Evolutionary conservation across 2,113 vertebrate species (phyloP).

Genomic region (Pipra filicauda): DNA sequence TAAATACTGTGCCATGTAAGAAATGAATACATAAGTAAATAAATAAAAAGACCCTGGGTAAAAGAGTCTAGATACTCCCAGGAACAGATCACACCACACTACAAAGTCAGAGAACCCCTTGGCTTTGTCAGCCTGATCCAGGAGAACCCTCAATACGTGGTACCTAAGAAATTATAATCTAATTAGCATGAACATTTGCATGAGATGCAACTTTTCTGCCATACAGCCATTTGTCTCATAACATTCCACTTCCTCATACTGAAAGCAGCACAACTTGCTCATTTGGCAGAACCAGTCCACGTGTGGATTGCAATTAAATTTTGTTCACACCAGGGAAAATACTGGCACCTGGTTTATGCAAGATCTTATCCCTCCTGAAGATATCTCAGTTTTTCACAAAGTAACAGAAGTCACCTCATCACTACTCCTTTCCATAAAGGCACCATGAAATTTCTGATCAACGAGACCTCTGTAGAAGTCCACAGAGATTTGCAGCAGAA

Average conservation of each 20-base stretch:
- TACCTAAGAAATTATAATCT: not conserved
- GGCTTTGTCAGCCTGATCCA: not conserved
- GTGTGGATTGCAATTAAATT: not conserved
- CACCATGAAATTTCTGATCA: not conserved
- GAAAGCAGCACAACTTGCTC: not conserved
- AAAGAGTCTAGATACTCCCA: not conserved
- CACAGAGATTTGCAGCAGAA: not conserved
- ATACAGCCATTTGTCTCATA: not conserved
- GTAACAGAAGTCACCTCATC: not conserved
- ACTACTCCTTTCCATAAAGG: not conserved
- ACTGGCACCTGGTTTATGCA: not conserved
- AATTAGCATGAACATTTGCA: not conserved
- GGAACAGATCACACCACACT: not conserved
- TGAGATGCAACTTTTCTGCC: not conserved
- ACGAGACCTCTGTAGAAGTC: not conserved
- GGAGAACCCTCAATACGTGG: not conserved
- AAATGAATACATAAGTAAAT: not conserved
- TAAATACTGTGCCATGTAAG: not conserved
- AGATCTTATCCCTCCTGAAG: not conserved
- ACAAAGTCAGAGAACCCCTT: not conserved
- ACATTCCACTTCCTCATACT: not conserved
- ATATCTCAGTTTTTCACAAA: not conserved
- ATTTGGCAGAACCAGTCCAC: not conserved
- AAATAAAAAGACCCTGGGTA: not conserved
- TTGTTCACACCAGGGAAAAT: not conserved